Conservation (phyloP, 23 tunicate genomes). For the Ascidia mentula region DNA sequence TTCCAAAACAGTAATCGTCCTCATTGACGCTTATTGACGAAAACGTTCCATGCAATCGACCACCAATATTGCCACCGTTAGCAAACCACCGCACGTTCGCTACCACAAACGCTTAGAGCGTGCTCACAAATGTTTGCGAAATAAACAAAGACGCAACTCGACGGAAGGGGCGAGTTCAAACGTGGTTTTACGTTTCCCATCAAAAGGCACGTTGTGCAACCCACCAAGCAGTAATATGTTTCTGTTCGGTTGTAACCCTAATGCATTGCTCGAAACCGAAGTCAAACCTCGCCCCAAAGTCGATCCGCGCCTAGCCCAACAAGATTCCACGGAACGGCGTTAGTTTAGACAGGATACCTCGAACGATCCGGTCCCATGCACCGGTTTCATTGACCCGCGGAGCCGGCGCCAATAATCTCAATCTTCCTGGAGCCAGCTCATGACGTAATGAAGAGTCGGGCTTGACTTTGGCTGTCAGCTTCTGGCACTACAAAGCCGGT, state of each 20-base stretch:
- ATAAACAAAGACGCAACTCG: too few species aligned
- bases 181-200: too few species aligned
- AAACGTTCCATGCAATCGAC: too few species aligned
- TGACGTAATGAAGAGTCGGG: background rate
- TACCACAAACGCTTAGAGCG: too few species aligned
- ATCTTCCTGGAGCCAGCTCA: background rate
- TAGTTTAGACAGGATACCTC: background rate
- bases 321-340: background rate
- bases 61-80: too few species aligned
- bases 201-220: too few species aligned
- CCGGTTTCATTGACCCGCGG: constrained; percentile 4
- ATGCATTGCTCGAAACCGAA: background rate
- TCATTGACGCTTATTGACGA: too few species aligned
- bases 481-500: background rate
- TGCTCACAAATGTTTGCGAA: too few species aligned
- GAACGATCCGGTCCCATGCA: constrained; percentile 11
- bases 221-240: too few species aligned
- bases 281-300: background rate
- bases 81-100: too few species aligned
- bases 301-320: background rate
- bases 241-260: background rate
- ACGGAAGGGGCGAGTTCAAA: background rate
- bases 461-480: background rate
- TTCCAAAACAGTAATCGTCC: too few species aligned
- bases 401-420: background rate